Base-by-base conservation (phyloP, 2,113 vertebrate species). In the Trematomus loennbergii region DNA sequence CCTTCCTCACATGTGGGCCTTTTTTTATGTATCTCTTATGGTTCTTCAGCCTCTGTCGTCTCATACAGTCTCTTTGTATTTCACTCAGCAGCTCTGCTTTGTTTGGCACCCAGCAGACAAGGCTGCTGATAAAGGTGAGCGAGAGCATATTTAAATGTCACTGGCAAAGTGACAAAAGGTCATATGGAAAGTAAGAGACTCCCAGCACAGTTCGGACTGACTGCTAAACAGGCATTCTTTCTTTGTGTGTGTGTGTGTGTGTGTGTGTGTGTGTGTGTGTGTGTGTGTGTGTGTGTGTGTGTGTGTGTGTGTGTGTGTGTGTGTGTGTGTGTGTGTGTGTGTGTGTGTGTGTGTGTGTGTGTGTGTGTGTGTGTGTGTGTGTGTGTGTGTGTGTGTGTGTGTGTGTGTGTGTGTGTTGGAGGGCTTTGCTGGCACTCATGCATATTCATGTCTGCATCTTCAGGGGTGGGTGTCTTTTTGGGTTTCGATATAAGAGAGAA, bases 141-240 rank as follows among this genome's bases (percentile, higher is more conserved):
- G 70, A 85, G 91, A 94, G 86, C 93, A 93, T 93, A 93, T 93
- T 94, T 91, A 88, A 94, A 95, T 95, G 93, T 94, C 94, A 95
- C 92, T 78, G 69, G 85, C 77, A 91, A 88, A 92, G 89, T 95
- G 94, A 92, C 93, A 95, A 94, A 94, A 95, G 95, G 93, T 95
- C 94, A 90, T 86, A 91, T 92, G 89, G 92, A 94, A 90, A 93
- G 87, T 91, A 91, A 93, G 88, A 91, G 83, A 92, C 92, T 94
- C 87, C 85, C 89, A 88, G 81, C 83, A 85, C 89, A 91, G 90
- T 92, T 91, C 74, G 84, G 78, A 59, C 79, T 88, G 92, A 93
- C 92, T 95, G 89, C 91, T 93, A 94, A 95, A 85, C 84, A 94
- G 94, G 74, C 67, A 55, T 72, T 33, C 22, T 6, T 57, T 72